Percentiles rank a stretch among this genome's conserved stretches.
Conservation (phyloP, 2,888 invertebrate species). For the Spisula solida region DNA sequence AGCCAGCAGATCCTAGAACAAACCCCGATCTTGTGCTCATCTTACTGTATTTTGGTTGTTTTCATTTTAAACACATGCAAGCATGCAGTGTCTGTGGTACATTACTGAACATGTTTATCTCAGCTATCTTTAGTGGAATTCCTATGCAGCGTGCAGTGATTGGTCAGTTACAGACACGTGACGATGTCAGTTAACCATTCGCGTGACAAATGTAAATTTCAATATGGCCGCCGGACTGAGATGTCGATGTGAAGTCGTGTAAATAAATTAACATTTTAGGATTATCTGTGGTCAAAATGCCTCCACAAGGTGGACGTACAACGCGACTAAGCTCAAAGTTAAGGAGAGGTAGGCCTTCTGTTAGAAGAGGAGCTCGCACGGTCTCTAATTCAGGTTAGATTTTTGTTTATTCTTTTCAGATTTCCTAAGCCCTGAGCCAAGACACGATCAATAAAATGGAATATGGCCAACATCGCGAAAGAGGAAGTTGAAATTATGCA, state of each 20-base stretch:
- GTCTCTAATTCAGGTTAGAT: constrained; percentile 71
- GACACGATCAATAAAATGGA: constrained; percentile 49
- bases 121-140: constrained; percentile 60
- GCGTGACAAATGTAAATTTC: constrained; percentile 78
- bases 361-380: constrained; percentile 62
- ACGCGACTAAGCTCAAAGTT: constrained; percentile 80
- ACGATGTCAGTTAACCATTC: constrained; percentile 76
- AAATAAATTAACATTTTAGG: constrained; percentile 51
- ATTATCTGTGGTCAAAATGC: constrained; percentile 74
- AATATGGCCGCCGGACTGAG: constrained; percentile 81
- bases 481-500: neutral
- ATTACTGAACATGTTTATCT: constrained; percentile 64
- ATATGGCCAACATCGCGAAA: neutral
- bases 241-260: constrained; percentile 60
- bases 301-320: constrained; percentile 77
- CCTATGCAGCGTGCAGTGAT: constrained; percentile 62
- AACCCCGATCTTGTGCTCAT: constrained; percentile 75
- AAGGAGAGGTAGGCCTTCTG: constrained; percentile 63
- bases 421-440: constrained; percentile 26
- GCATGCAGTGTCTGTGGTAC: constrained; percentile 61
- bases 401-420: constrained; percentile 32
- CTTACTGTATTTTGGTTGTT: neutral
- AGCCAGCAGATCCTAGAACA: constrained; percentile 71
- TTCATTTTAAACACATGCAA: constrained; percentile 35
- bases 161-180: constrained; percentile 71